Evolutionary conservation across 2,797 vertebrate genomes (phyloP), one percentile per base, ranked within the genome.

Genomic region (Lagorchestes hirsutus): DNA sequence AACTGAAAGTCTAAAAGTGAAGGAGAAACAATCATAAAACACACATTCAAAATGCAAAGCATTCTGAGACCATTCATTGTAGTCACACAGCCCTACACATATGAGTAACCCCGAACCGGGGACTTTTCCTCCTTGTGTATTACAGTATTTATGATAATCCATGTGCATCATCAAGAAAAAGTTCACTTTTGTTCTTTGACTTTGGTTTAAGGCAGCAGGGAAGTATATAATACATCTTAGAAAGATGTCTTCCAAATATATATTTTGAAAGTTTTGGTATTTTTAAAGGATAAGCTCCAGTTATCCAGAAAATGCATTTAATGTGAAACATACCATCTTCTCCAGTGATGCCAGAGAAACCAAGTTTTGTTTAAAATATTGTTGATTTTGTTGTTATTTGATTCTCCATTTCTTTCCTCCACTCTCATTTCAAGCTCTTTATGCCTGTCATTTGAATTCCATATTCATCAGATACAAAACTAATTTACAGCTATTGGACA

Each of bases 351-450:
- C 74, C 74, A 87, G 16, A 34, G 18, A 24, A 34, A 13, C 52
- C 93, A 94, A 93, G 94, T 29, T 92, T 55, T 52, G 1, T 52
- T 62, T 93, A 2, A 57, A 2, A 57, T 93, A 55, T 27, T 74
- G 91, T 54, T 92, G 50, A 93, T 62, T 93, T 95, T 9, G 52
- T 90, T 87, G 74, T 92, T 92, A 62, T 93, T 87, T 96, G 40
- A 18, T 50, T 92, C 11, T 87, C 58, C 54, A 34, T 93, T 94
- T 94, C 90, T 95, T 28, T 95, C 40, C 74, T 62, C 4, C 1
- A 16, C 59, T 90, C 92, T 94, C 92, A 54, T 22, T 55, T 90
- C 93, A 46, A 92, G 22, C 18, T 67, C 11, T 50, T 95, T 58
- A 54, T 54, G 31, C 8, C 50, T 96, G 40, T 94, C 58, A 54